phyloP scores from a whole-genome alignment of 2,888 invertebrate genomes.

The Sussaba pulchella region DNA sequence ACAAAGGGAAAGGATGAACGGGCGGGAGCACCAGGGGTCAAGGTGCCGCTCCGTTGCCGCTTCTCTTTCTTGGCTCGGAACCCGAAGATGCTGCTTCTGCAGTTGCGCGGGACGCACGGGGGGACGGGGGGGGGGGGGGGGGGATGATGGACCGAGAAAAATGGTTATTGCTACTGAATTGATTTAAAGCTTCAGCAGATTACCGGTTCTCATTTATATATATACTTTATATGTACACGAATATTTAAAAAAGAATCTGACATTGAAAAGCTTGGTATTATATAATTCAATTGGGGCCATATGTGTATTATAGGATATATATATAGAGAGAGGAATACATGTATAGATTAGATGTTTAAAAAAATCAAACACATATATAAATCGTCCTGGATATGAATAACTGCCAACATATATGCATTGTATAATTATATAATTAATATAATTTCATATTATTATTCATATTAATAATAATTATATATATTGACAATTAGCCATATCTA shows the following conservation, averaged over 20 bases:
- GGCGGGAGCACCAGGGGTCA: slow-evolving; percentile 71
- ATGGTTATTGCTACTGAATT: slow-evolving; percentile 55
- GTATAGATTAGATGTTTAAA: too few species aligned
- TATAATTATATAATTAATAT: too few species aligned
- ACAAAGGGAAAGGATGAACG: slow-evolving; percentile 54
- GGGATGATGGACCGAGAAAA: slow-evolving; percentile 63
- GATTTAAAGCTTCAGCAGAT: slow-evolving; percentile 11
- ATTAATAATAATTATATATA: too few species aligned
- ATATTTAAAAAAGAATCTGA: not conserved
- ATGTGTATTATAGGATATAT: too few species aligned
- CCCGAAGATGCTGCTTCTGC: slow-evolving; percentile 63
- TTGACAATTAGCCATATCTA: too few species aligned
- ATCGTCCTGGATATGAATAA: too few species aligned
- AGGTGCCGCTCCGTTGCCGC: slow-evolving; percentile 77
- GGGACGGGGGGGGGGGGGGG: slow-evolving; percentile 25
- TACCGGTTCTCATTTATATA: not conserved
- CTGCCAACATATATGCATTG: too few species aligned
- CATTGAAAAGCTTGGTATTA: too few species aligned
- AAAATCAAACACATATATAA: too few species aligned
- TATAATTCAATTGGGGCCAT: too few species aligned
- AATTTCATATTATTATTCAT: too few species aligned
- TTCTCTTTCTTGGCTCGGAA: slow-evolving; percentile 74
- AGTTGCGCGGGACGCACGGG: slow-evolving; percentile 45
- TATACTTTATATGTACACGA: not conserved
- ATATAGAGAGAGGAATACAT: too few species aligned